Evolutionary conservation across 2,888 invertebrate genomes (phyloP).

Genomic region (Cosmorhoe ocellata): DNA sequence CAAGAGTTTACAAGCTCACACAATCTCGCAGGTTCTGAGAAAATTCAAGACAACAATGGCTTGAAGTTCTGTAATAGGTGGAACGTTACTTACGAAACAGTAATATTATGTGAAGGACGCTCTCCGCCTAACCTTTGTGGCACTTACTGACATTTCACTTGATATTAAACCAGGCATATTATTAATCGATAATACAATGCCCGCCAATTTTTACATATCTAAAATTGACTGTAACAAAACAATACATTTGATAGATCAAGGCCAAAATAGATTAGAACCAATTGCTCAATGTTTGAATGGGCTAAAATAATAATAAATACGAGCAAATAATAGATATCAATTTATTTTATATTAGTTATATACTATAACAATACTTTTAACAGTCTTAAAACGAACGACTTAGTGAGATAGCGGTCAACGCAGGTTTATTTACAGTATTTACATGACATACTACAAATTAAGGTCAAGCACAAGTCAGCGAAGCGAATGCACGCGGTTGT

Average conservation of each 20-base stretch:
- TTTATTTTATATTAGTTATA: conserved; percentile 75
- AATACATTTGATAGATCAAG: conserved; percentile 37
- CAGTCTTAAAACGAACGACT: conserved; percentile 81
- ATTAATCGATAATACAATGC: conserved; percentile 32
- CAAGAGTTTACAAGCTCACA: conserved; percentile 16
- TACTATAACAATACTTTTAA: conserved; percentile 80
- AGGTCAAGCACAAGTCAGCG: conserved; percentile 69
- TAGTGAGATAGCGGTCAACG: conserved; percentile 73
- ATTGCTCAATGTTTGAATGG: conserved; percentile 34
- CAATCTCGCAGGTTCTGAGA: conserved; percentile 34
- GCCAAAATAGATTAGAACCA: conserved; percentile 26
- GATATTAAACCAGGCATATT: conserved; percentile 18
- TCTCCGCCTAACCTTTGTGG: conserved; percentile 41
- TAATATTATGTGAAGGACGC: conserved; percentile 42
- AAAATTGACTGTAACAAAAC: conserved; percentile 34
- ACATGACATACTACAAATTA: conserved; percentile 42
- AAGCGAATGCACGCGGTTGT: conserved; percentile 64
- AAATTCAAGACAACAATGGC: conserved; percentile 42
- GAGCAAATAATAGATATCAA: conserved; percentile 45
- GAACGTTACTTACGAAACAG: conserved; percentile 31
- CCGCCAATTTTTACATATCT: conserved; percentile 29
- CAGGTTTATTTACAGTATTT: conserved; percentile 72
- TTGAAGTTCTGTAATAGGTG: conserved; percentile 40
- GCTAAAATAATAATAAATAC: conserved; percentile 24
- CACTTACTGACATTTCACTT: conserved; percentile 44